A percentile compares a stretch with the other conserved stretches of the same genome.
Evolutionary conservation across 2,888 invertebrate genomes (phyloP).

Genomic region (Synergus gifuensis): DNA sequence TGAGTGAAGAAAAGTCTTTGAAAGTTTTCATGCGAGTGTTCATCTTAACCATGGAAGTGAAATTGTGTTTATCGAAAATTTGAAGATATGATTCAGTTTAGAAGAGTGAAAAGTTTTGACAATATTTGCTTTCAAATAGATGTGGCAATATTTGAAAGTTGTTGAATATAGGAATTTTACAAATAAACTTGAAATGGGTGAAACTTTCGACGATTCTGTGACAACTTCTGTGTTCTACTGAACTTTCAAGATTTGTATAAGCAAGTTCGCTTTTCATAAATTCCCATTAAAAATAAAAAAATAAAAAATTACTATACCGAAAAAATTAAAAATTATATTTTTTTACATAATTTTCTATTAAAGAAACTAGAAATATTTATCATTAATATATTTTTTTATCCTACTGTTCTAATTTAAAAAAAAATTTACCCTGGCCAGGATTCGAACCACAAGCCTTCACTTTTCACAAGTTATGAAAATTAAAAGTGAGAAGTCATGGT

Average conservation of each 20-base stretch:
- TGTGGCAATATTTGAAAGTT: neutral
- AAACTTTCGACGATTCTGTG: constrained; percentile 9
- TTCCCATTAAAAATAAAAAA: too few species aligned
- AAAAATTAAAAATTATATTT: too few species aligned
- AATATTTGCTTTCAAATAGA: neutral
- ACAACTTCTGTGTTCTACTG: neutral
- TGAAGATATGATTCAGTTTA: neutral
- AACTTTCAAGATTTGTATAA: constrained; percentile 4
- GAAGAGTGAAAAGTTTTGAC: neutral
- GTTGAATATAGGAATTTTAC: neutral
- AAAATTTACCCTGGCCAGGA: too few species aligned
- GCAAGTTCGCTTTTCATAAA: neutral
- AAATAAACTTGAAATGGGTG: neutral
- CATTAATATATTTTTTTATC: too few species aligned
- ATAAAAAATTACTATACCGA: too few species aligned
- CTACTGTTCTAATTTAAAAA: too few species aligned
- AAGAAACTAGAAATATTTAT: too few species aligned
- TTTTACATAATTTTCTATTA: too few species aligned
- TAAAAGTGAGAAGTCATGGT: too few species aligned
- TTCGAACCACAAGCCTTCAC: too few species aligned
- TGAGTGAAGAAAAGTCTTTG: neutral
- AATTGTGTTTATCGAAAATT: neutral
- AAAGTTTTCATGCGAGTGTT: neutral
- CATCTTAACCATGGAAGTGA: neutral
- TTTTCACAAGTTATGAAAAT: too few species aligned